These are phyloP conservation scores for Bubo bubo DNA, from an alignment of 2,113 vertebrate species.

Conservation along the genomic window DNA sequence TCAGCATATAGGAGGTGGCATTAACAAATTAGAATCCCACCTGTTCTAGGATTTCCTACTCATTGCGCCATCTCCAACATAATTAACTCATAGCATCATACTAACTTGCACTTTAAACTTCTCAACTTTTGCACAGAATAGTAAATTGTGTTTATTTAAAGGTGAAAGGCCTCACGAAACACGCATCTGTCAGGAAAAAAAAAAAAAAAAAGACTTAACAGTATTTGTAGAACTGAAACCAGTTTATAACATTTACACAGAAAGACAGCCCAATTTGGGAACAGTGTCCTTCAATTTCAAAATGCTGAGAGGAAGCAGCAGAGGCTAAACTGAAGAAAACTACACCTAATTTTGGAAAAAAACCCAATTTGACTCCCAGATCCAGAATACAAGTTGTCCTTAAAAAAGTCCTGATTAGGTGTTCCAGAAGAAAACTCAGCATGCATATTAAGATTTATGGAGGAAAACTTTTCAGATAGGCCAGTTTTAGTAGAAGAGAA, in stretches of 20 bases:
- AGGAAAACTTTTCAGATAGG: neutral
- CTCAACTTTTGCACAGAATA: neutral
- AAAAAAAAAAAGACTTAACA: neutral
- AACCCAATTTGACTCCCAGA: neutral
- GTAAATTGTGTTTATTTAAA: neutral
- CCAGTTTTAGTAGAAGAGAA: neutral
- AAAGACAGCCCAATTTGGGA: neutral
- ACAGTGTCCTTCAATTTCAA: neutral
- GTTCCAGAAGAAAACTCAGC: neutral
- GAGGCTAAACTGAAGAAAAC: neutral
- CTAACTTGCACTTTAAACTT: neutral
- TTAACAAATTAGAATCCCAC: neutral
- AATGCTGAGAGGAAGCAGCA: conserved; percentile 25
- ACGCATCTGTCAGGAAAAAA: neutral
- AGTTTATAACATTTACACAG: conserved; percentile 3
- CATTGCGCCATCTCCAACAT: neutral
- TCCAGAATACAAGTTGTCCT: neutral
- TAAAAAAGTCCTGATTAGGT: neutral
- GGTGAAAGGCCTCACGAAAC: neutral
- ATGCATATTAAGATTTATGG: neutral
- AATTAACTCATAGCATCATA: neutral
- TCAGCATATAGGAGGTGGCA: neutral
- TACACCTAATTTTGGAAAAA: neutral
- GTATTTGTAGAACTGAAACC: neutral
- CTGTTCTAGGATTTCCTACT: neutral